Percentiles rank a stretch among this genome's conserved stretches.
Conservation (phyloP, 2,888 invertebrate species). For the Tiphia femorata region DNA sequence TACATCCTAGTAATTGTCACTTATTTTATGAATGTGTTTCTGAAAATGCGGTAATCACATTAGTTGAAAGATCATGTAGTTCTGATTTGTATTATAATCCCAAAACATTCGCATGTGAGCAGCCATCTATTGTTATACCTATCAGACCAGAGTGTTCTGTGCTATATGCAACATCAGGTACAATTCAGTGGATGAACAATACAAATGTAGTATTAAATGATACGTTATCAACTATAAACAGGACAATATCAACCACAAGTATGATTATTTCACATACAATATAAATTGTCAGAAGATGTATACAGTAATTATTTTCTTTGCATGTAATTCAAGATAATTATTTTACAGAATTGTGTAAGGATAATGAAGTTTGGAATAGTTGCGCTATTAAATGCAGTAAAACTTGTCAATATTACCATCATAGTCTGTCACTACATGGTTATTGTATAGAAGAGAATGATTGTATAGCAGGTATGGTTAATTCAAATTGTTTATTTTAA, state of each 20-base stretch:
- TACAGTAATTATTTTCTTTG: neutral
- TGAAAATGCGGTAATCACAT: conserved; percentile 61
- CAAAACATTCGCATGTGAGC: conserved; percentile 75
- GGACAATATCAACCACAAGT: conserved; percentile 20
- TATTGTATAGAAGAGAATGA: no score
- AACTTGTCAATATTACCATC: conserved; percentile 78
- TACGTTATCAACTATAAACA: neutral
- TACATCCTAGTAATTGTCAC: conserved; percentile 77
- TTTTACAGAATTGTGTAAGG: conserved; percentile 38
- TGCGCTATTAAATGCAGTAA: conserved; percentile 82
- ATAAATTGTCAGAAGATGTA: neutral
- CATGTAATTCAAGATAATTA: neutral
- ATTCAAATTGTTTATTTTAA: no score
- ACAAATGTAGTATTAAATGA: neutral
- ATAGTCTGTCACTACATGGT: conserved; percentile 54
- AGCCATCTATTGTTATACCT: conserved; percentile 72
- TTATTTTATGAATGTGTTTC: conserved; percentile 80
- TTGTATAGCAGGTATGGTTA: no score
- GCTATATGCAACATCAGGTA: conserved; percentile 39
- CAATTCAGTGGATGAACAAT: conserved; percentile 20
- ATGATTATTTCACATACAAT: neutral
- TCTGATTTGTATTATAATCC: conserved; percentile 79
- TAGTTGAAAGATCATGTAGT: conserved; percentile 78
- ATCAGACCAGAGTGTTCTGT: conserved; percentile 74
- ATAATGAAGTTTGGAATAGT: conserved; percentile 74